Evolutionary conservation across 2,888 invertebrate species (phyloP).

Genomic region (Pharmacophagus antenor): DNA sequence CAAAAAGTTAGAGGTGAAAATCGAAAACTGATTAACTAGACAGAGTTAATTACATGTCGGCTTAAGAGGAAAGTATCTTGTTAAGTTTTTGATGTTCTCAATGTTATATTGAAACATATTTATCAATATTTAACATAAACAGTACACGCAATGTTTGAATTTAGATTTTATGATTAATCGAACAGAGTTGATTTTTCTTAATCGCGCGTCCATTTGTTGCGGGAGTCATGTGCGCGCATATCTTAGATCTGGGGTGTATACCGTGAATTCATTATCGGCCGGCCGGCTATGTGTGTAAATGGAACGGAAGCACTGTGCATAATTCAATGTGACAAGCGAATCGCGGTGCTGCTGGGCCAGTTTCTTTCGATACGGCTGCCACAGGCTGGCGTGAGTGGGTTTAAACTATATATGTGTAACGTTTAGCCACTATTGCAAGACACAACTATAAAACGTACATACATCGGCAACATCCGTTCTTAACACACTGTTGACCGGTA

Average conservation of each 20-base stretch:
- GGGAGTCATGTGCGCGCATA: slow-evolving; percentile 62
- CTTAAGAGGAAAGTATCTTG: no score
- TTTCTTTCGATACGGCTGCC: slow-evolving; percentile 19
- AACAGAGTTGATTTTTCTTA: slow-evolving; percentile 39
- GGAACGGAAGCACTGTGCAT: slow-evolving; percentile 71
- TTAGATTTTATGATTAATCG: slow-evolving; percentile 14
- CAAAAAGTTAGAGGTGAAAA: no score
- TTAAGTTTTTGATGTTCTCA: no score
- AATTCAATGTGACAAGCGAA: slow-evolving; percentile 50
- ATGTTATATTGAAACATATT: no score
- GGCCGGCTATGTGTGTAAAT: slow-evolving; percentile 66
- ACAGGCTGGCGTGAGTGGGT: background rate
- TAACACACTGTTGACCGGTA: no score
- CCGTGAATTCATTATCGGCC: slow-evolving; percentile 69
- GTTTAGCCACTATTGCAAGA: slow-evolving; percentile 5
- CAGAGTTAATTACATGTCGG: no score
- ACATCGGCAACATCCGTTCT: background rate
- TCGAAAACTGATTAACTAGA: background rate
- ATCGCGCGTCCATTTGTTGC: slow-evolving; percentile 35
- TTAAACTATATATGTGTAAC: slow-evolving; percentile 22
- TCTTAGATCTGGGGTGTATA: slow-evolving; percentile 66
- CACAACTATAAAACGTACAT: no score
- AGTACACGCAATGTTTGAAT: background rate
- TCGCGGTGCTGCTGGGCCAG: slow-evolving; percentile 37
- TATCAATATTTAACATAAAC: background rate